Conservation (phyloP, 2,888 invertebrate genomes). For the Ferrisia virgata region DNA sequence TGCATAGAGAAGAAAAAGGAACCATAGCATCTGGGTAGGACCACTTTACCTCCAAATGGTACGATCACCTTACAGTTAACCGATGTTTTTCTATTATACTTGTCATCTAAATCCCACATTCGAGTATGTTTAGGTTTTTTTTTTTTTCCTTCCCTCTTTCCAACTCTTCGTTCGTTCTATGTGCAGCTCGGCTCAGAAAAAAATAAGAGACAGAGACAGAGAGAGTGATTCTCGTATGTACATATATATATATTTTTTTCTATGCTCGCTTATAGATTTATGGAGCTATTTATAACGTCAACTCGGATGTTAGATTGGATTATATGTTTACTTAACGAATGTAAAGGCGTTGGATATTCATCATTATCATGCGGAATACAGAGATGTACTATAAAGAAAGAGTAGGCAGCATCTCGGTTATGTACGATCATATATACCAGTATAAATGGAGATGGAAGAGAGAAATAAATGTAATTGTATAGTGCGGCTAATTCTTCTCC, state of each 20-base stretch:
- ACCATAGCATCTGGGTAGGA: conserved; percentile 26
- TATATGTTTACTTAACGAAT: conserved; percentile 19
- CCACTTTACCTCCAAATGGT: conserved; percentile 30
- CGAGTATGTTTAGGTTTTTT: conserved; percentile 2
- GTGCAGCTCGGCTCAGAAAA: too few species aligned
- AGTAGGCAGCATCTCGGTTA: too few species aligned
- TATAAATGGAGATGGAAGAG: too few species aligned
- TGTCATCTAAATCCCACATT: conserved; percentile 30
- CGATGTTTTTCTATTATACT: conserved; percentile 26
- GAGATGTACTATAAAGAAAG: not conserved
- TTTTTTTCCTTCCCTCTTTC: not conserved
- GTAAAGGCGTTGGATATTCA: conserved; percentile 28
- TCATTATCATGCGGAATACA: not conserved
- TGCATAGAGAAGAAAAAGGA: not conserved
- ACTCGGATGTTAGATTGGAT: conserved; percentile 28
- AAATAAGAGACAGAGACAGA: not conserved
- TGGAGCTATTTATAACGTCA: conserved; percentile 26
- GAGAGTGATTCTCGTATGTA: not conserved
- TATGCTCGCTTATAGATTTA: not conserved
- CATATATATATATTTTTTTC: not conserved
- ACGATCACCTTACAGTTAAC: conserved; percentile 28
- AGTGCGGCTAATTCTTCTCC: not conserved
- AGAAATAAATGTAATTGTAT: not conserved
- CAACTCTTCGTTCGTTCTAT: not conserved
- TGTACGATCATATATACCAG: too few species aligned